Evolutionary conservation across 1,140 invertebrate genomes (phyloP).

Genomic region (Rhysida immarginata): DNA sequence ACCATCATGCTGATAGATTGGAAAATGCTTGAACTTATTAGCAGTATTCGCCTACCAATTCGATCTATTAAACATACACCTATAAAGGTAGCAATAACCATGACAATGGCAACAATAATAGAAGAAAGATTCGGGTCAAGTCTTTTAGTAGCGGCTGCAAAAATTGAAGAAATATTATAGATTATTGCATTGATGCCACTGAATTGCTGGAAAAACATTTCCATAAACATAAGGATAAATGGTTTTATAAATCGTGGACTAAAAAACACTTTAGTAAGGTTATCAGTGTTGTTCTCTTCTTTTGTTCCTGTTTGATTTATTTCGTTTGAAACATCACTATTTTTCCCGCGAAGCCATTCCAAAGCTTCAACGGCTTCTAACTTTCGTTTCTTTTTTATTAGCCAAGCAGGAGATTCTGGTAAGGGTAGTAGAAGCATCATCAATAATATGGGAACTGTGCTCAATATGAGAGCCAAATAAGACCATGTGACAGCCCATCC

Average conservation of each 20-base stretch:
- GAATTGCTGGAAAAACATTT: slow-evolving; percentile 73
- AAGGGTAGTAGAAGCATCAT: slow-evolving; percentile 38
- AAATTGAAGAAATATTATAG: slow-evolving; percentile 62
- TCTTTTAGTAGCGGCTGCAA: slow-evolving; percentile 33
- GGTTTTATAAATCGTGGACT: slow-evolving; percentile 42
- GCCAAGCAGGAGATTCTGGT: slow-evolving; percentile 66
- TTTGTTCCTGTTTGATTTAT: slow-evolving; percentile 10
- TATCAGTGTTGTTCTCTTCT: slow-evolving; percentile 18
- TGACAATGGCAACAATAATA: slow-evolving; percentile 31
- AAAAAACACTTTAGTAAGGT: slow-evolving; percentile 23
- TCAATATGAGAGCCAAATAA: slow-evolving; percentile 44
- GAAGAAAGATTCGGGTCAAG: neutral
- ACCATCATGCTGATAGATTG: slow-evolving; percentile 36
- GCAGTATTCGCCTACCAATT: slow-evolving; percentile 35
- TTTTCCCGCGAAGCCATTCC: slow-evolving; percentile 20
- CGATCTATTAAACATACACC: slow-evolving; percentile 33
- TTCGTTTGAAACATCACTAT: slow-evolving; percentile 17
- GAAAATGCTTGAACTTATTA: slow-evolving; percentile 35
- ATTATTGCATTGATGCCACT: slow-evolving; percentile 72
- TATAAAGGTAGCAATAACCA: slow-evolving; percentile 30
- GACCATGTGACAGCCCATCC: slow-evolving; percentile 55
- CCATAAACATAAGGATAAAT: slow-evolving; percentile 57
- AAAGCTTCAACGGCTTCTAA: slow-evolving; percentile 54
- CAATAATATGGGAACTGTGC: slow-evolving; percentile 44
- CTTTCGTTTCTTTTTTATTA: slow-evolving; percentile 54